These are phyloP conservation scores for Odocoileus hemionus DNA, from an alignment of 2,113 vertebrate species.

Conservation along the genomic window DNA sequence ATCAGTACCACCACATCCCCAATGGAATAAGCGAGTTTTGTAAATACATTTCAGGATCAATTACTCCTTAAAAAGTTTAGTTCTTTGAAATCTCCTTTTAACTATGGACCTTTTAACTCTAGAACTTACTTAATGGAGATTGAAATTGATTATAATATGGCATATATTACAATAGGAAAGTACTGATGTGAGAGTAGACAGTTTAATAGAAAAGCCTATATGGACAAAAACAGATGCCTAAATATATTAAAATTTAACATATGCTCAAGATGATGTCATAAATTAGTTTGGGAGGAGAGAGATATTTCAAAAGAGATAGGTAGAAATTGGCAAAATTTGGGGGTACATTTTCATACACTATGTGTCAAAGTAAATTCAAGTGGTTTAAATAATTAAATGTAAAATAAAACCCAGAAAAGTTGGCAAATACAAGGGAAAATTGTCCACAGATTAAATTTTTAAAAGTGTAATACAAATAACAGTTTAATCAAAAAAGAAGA, in stretches of 20 bases:
- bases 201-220: not conserved
- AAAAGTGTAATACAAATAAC: not conserved
- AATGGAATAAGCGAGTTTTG: not conserved
- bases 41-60: not conserved
- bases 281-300: not conserved
- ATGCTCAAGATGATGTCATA: not conserved
- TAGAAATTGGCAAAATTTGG: not conserved
- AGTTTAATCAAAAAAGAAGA: not conserved
- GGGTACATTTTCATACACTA: not conserved
- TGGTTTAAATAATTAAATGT: not conserved
- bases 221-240: not conserved
- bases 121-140: not conserved
- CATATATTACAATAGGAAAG: not conserved
- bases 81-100: not conserved
- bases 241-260: not conserved
- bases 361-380: not conserved
- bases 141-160: not conserved
- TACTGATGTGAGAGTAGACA: not conserved
- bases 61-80: not conserved
- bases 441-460: not conserved
- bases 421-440: not conserved
- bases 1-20: not conserved
- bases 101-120: not conserved
- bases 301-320: not conserved
- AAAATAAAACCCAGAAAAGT: not conserved